Conservation (phyloP, 2,888 invertebrate species). For the Sinhomidia bicolor region DNA sequence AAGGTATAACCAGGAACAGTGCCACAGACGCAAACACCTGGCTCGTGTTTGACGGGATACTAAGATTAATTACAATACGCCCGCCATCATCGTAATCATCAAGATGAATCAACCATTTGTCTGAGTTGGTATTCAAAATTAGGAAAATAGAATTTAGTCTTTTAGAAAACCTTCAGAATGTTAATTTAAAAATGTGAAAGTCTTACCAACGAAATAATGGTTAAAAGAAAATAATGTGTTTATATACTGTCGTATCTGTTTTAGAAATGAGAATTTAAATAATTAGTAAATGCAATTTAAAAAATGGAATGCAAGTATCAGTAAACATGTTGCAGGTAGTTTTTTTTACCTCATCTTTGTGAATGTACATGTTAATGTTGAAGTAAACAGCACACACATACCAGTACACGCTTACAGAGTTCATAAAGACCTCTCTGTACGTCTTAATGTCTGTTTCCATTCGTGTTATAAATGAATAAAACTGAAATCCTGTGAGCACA, state of each 20-base stretch:
- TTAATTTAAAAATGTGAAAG: background rate
- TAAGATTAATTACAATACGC: conserved; percentile 58
- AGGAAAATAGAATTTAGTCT: background rate
- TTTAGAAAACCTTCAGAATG: background rate
- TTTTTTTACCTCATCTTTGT: conserved; percentile 57
- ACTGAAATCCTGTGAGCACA: conserved; percentile 50
- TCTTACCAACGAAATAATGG: conserved; percentile 51
- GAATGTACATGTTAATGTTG: conserved; percentile 54
- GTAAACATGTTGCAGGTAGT: too few species aligned
- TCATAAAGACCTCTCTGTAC: conserved; percentile 69
- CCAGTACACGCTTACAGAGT: conserved; percentile 64
- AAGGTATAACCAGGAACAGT: conserved; percentile 63
- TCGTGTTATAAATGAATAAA: conserved; percentile 61
- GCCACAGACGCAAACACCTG: conserved; percentile 63
- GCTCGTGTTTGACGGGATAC: conserved; percentile 60
- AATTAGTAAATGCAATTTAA: conserved; percentile 3
- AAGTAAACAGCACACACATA: conserved; percentile 62
- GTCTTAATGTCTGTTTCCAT: conserved; percentile 37
- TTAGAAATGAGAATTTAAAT: background rate
- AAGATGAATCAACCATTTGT: conserved; percentile 54
- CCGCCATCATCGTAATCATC: conserved; percentile 64
- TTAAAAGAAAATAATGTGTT: conserved; percentile 66
- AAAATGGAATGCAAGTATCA: background rate
- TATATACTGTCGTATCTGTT: conserved; percentile 60
- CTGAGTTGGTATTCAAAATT: background rate